Percentiles rank a stretch among this genome's conserved stretches.
Evolutionary conservation across 2,113 vertebrate species (phyloP).

Genomic region (Amphilophus citrinellus): DNA sequence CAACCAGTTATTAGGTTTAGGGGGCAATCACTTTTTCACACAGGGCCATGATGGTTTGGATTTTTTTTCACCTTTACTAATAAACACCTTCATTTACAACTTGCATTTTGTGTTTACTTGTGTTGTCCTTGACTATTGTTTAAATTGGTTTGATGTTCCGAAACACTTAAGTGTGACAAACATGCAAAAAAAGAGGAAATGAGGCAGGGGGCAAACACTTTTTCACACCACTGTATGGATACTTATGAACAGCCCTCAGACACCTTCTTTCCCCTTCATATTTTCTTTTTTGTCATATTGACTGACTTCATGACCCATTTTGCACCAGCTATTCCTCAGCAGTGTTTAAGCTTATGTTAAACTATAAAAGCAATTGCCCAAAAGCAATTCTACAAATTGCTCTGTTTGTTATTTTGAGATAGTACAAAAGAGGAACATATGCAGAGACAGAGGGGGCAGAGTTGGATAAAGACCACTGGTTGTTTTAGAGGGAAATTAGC

Average conservation of each 20-base stretch:
- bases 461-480: slow-evolving; percentile 37
- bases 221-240: no score
- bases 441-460: not conserved
- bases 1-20: no score
- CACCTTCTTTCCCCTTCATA: not conserved
- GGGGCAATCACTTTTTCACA: no score
- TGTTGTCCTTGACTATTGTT: no score
- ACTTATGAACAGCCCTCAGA: not conserved
- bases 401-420: not conserved
- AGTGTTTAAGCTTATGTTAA: not conserved
- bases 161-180: no score
- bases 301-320: not conserved
- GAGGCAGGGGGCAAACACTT: no score
- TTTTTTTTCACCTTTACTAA: no score
- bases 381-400: not conserved
- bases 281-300: not conserved
- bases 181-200: no score
- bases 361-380: not conserved
- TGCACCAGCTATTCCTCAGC: not conserved
- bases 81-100: no score
- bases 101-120: no score
- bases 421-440: not conserved
- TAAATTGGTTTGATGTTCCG: no score
- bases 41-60: no score
- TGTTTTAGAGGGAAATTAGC: slow-evolving; percentile 64